phyloP scores from a whole-genome alignment of 2,113 vertebrate genomes.

The Sorex araneus region DNA sequence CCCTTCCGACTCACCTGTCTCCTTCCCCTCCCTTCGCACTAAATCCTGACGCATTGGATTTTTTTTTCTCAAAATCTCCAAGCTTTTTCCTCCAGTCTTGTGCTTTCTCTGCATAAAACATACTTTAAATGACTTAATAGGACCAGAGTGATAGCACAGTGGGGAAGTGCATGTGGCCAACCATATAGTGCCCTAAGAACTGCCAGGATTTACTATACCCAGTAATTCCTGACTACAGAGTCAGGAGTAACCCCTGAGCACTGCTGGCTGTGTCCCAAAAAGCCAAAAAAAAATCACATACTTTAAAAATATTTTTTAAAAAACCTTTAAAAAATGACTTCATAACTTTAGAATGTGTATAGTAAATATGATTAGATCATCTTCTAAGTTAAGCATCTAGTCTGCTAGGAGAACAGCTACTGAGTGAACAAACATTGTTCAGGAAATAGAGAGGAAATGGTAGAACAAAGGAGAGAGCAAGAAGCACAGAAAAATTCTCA shows the following conservation, averaged over 20 bases:
- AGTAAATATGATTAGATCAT: not conserved
- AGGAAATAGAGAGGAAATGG: constrained; percentile 29
- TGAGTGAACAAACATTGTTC: not conserved
- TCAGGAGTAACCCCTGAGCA: too few species aligned
- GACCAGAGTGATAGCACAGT: too few species aligned
- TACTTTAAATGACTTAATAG: not conserved
- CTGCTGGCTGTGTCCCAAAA: too few species aligned
- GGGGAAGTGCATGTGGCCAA: too few species aligned
- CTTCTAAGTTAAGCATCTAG: not conserved
- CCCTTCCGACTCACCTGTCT: not conserved
- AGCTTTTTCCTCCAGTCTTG: not conserved
- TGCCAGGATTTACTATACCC: too few species aligned
- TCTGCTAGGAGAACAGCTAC: not conserved
- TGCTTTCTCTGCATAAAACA: not conserved
- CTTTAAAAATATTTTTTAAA: too few species aligned
- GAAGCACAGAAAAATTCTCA: constrained; percentile 1
- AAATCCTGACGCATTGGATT: fast-evolving
- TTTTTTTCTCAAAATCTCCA: not conserved
- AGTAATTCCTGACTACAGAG: too few species aligned
- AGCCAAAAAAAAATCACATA: too few species aligned
- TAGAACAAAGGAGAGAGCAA: not conserved
- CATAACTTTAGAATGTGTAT: not conserved
- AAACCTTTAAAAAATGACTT: not conserved
- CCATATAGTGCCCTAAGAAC: too few species aligned
- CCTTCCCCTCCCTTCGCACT: not conserved